These are phyloP conservation scores for Sparidentex hasta DNA, from an alignment of 2,797 vertebrate genomes.

Conservation along the genomic window DNA sequence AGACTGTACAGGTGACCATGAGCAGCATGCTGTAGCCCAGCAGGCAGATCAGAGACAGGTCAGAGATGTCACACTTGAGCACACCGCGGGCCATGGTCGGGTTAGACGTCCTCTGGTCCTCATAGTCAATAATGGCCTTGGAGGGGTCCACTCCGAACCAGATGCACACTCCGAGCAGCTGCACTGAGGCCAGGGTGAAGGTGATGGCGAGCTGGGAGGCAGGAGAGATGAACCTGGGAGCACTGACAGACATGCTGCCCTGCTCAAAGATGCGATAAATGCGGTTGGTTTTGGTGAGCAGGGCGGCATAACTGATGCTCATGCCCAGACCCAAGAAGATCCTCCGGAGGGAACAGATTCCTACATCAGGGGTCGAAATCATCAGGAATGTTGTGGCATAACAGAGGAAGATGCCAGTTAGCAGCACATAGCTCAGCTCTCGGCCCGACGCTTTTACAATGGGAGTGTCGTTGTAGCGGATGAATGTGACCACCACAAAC, in stretches of 20 bases:
- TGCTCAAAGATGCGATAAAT: slow-evolving; percentile 99
- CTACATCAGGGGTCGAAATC: slow-evolving; percentile 93
- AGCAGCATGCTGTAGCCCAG: slow-evolving; percentile 99
- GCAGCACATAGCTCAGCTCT: slow-evolving; percentile 97
- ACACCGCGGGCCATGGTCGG: slow-evolving; percentile 93
- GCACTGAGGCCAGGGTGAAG: slow-evolving; percentile 96
- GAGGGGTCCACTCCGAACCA: slow-evolving; percentile 97
- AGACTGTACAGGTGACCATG: slow-evolving; percentile 99
- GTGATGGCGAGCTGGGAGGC: slow-evolving; percentile 97
- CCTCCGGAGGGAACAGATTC: slow-evolving; percentile 93
- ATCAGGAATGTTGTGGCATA: slow-evolving; percentile 98
- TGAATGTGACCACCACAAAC: slow-evolving; percentile 94
- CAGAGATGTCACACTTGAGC: slow-evolving; percentile 98
- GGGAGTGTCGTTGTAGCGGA: slow-evolving; percentile 97
- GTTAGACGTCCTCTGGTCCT: slow-evolving; percentile 96
- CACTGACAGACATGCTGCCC: slow-evolving; percentile 94
- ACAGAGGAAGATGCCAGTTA: slow-evolving; percentile 98
- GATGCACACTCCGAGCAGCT: slow-evolving; percentile 96
- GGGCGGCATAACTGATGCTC: slow-evolving; percentile 97
- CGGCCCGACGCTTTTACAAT: slow-evolving; percentile 98
- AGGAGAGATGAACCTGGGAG: slow-evolving; percentile 95
- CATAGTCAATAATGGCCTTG: slow-evolving; percentile 97
- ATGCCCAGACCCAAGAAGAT: slow-evolving; percentile 97
- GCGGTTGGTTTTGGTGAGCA: slow-evolving; percentile 99
- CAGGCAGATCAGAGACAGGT: slow-evolving; percentile 98